Conservation (phyloP, 2,113 vertebrate species). For the Eulacestoma nigropectus region DNA sequence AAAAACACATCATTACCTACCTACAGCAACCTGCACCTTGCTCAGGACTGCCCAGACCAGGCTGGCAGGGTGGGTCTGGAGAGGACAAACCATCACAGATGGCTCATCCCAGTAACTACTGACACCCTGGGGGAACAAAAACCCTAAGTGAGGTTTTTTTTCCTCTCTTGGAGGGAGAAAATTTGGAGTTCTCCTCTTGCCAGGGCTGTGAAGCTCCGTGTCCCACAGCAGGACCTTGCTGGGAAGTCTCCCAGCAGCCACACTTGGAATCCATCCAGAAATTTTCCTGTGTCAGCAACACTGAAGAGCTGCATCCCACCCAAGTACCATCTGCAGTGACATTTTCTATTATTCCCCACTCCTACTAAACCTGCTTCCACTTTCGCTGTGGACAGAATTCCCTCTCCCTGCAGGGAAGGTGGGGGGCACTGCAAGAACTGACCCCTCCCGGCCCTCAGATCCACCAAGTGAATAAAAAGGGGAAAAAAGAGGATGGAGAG, state of each 20-base stretch:
- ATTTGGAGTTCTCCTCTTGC: not conserved
- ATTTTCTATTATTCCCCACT: not conserved
- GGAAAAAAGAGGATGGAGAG: not conserved
- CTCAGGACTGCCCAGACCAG: not conserved
- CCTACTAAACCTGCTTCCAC: not conserved
- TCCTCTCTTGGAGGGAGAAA: not conserved
- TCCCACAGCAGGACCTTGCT: not conserved
- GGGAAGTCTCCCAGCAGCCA: not conserved
- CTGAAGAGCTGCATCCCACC: not conserved
- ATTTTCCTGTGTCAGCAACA: not conserved
- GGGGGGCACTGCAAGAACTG: not conserved
- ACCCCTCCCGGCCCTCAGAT: not conserved
- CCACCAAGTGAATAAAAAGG: not conserved
- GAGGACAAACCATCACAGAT: too few species aligned
- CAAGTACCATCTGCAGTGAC: not conserved
- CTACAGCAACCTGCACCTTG: not conserved
- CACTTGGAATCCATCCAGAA: not conserved
- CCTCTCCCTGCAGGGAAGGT: not conserved
- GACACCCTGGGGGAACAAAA: accelerated
- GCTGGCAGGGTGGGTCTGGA: not conserved
- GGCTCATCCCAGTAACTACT: not conserved
- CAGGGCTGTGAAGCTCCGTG: accelerated
- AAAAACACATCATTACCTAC: conserved; percentile 32
- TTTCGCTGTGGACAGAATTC: not conserved
- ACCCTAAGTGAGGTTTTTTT: not conserved